Conservation (phyloP, 2,888 invertebrate species). For the Endotricha flammealis region DNA sequence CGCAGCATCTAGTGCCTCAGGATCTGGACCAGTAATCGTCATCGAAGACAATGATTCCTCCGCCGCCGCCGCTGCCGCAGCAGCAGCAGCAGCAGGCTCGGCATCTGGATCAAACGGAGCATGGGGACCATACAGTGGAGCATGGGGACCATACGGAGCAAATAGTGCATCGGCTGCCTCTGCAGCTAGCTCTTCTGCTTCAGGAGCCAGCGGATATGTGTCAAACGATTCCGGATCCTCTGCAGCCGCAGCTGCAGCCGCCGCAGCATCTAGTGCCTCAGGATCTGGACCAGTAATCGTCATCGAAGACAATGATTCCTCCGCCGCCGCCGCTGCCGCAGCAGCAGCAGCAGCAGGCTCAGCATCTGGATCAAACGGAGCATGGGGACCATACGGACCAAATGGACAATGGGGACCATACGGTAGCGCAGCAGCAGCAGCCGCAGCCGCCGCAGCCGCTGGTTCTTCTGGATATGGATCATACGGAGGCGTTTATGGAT, state of each 20-base stretch:
- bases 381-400: constrained; percentile 3
- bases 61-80: not conserved
- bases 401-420: not conserved
- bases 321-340: constrained; percentile 8
- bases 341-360: constrained; percentile 13
- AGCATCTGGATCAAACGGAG: constrained; percentile 7
- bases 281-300: not conserved
- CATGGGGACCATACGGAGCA: not conserved
- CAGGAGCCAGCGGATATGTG: constrained; percentile 3
- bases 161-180: not conserved
- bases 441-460: constrained; percentile 1
- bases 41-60: not conserved
- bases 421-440: constrained; percentile 1
- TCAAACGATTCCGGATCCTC: constrained; percentile 8
- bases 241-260: not conserved
- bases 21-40: not conserved
- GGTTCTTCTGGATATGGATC: not conserved
- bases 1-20: constrained; percentile 10
- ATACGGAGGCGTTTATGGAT: constrained; percentile 9
- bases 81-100: not conserved
- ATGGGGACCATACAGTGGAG: not conserved
- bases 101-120: constrained; percentile 1
- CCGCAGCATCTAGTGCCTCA: too few relatives aligned
- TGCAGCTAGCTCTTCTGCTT: constrained; percentile 7
- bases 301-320: not conserved